Conservation (phyloP, 1,140 invertebrate species). For the Ips typographus region DNA sequence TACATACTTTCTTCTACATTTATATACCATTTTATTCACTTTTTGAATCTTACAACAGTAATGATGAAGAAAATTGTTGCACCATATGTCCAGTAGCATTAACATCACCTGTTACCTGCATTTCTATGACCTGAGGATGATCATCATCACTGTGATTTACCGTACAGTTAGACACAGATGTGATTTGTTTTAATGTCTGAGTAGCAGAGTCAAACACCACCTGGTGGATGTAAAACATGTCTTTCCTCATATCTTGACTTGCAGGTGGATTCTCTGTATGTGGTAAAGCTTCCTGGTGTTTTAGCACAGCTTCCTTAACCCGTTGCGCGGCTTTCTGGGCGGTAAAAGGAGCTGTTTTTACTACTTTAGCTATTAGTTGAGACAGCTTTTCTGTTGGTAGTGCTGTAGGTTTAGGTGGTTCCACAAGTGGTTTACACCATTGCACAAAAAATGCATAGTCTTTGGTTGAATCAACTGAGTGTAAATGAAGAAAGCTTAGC, state of each 20-base stretch:
- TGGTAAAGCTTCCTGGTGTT: background rate
- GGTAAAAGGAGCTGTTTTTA: slow-evolving; percentile 42
- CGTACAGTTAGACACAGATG: background rate
- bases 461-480: slow-evolving; percentile 41
- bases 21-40: no score
- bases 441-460: slow-evolving; percentile 48
- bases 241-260: background rate
- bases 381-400: slow-evolving; percentile 42
- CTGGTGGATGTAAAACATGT: slow-evolving; percentile 12
- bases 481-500: slow-evolving; percentile 50
- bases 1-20: no score
- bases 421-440: slow-evolving; percentile 45
- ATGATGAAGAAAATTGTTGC: no score
- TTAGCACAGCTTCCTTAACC: slow-evolving; percentile 24
- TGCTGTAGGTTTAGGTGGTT: slow-evolving; percentile 39
- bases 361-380: slow-evolving; percentile 46
- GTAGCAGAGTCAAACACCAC: slow-evolving; percentile 17
- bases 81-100: no score
- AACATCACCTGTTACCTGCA: slow-evolving; percentile 3
- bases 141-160: background rate
- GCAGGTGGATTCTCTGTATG: background rate
- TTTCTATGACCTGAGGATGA: background rate
- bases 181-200: slow-evolving; percentile 14
- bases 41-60: no score
- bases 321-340: slow-evolving; percentile 38